A percentile compares a stretch with the other conserved stretches of the same genome.
phyloP scores from a whole-genome alignment of 1,140 invertebrate species.

The Zaprionus capensis region DNA sequence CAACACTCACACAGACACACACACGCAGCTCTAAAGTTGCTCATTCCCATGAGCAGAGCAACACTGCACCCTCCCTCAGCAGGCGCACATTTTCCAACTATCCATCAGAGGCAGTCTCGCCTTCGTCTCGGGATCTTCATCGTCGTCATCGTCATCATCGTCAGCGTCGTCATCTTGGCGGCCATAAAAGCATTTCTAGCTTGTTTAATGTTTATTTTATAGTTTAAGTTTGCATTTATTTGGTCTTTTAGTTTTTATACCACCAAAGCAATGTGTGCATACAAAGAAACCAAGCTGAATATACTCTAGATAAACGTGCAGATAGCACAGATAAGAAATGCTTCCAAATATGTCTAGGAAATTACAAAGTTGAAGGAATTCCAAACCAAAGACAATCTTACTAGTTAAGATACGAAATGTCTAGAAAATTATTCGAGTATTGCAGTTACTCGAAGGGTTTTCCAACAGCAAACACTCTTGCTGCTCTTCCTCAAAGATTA shows the following conservation, averaged over 20 bases:
- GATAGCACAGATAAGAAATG: too few species aligned
- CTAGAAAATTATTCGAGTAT: neutral
- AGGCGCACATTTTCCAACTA: neutral
- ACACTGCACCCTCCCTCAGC: neutral
- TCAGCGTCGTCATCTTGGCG: constrained; percentile 61
- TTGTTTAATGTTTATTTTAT: constrained; percentile 84
- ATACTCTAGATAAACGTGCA: neutral
- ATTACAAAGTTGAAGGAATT: neutral
- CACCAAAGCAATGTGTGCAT: constrained; percentile 47
- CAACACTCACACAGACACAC: neutral
- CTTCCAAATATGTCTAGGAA: neutral
- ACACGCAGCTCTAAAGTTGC: neutral
- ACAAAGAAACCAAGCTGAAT: constrained; percentile 2
- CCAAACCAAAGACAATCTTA: neutral
- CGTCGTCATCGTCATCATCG: constrained; percentile 33
- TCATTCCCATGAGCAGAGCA: neutral
- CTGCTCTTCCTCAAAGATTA: neutral
- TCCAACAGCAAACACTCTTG: neutral
- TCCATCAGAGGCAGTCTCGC: constrained; percentile 35
- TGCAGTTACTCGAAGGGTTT: neutral
- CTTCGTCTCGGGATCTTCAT: constrained; percentile 17
- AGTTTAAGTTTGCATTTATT: constrained; percentile 84
- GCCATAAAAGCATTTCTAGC: constrained; percentile 82
- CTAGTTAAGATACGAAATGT: neutral
- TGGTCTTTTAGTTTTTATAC: constrained; percentile 83